Percentiles rank a stretch among this genome's conserved stretches.
These are phyloP conservation scores for Drosophila nigrodunni DNA, from an alignment of 1,140 invertebrate genomes.

Conservation along the genomic window DNA sequence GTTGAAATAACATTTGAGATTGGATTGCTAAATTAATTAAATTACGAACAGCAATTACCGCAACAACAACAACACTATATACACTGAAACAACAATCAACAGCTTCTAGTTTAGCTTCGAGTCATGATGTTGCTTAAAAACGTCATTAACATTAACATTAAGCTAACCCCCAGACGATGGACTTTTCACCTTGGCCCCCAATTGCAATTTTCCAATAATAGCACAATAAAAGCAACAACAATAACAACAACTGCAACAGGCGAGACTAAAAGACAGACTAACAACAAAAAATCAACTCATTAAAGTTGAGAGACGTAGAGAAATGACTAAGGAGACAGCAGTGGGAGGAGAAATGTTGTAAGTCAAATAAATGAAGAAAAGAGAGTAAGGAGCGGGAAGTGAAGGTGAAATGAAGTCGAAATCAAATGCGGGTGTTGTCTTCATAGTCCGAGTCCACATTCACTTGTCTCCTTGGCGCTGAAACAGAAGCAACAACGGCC, in stretches of 20 bases:
- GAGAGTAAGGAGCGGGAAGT: not conserved
- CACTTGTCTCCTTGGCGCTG: conserved; percentile 61
- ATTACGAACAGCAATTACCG: conserved; percentile 41
- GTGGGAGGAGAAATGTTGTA: conserved; percentile 10
- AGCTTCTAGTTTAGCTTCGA: conserved; percentile 22
- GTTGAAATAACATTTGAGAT: conserved; percentile 20
- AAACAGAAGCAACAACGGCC: conserved; percentile 63
- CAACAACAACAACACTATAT: conserved; percentile 14
- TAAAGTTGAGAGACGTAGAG: conserved; percentile 30
- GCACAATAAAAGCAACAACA: conserved; percentile 36
- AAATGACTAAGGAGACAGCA: not conserved
- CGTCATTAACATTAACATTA: conserved; percentile 75
- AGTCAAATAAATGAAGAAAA: conserved; percentile 1
- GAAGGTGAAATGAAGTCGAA: conserved; percentile 8
- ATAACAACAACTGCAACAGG: conserved; percentile 31
- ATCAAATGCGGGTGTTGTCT: conserved; percentile 71
- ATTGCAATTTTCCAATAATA: conserved; percentile 52
- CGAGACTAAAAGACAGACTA: conserved; percentile 40
- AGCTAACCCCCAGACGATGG: conserved; percentile 65
- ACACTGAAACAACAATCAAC: conserved; percentile 16
- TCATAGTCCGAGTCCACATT: conserved; percentile 51
- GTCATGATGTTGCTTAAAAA: conserved; percentile 72
- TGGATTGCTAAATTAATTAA: conserved; percentile 54
- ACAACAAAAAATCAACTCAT: conserved; percentile 47
- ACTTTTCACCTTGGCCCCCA: conserved; percentile 70